Conservation (phyloP, 2,113 vertebrate species). For the Dunckerocampus dactyliophorus region DNA sequence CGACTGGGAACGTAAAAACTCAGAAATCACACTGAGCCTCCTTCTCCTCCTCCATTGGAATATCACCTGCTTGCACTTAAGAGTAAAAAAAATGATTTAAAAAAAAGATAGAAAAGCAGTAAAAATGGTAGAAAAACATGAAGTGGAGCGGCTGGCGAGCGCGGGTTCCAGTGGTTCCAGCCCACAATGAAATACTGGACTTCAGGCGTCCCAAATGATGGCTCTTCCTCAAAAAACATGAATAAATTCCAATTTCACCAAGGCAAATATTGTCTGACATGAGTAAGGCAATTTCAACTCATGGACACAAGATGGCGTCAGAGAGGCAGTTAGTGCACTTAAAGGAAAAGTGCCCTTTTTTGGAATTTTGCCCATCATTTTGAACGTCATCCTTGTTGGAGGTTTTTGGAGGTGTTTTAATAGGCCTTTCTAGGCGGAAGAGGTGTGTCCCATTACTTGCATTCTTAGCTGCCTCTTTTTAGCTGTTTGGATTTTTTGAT, state of each 20-base stretch:
- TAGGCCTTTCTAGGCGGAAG: no score
- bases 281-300: slow-evolving; percentile 49
- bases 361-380: no score
- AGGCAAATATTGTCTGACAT: slow-evolving; percentile 39
- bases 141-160: slow-evolving; percentile 28
- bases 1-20: not conserved
- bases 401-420: no score
- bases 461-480: no score
- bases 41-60: slow-evolving; percentile 12
- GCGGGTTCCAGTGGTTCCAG: slow-evolving; percentile 60
- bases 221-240: slow-evolving; percentile 26
- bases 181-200: slow-evolving; percentile 69
- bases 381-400: no score
- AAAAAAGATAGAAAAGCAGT: slow-evolving; percentile 65
- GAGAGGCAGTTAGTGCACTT: not conserved
- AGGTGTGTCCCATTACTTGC: no score
- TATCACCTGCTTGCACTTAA: slow-evolving; percentile 29
- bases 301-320: not conserved
- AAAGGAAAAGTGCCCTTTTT: no score
- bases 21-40: no score
- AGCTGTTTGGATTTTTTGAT: no score
- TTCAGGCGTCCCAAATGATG: slow-evolving; percentile 41
- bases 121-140: slow-evolving; percentile 64
- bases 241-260: slow-evolving; percentile 20
- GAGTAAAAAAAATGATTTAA: slow-evolving; percentile 56